phyloP scores from a whole-genome alignment of 1,140 invertebrate genomes.

The Atta cephalotes region DNA sequence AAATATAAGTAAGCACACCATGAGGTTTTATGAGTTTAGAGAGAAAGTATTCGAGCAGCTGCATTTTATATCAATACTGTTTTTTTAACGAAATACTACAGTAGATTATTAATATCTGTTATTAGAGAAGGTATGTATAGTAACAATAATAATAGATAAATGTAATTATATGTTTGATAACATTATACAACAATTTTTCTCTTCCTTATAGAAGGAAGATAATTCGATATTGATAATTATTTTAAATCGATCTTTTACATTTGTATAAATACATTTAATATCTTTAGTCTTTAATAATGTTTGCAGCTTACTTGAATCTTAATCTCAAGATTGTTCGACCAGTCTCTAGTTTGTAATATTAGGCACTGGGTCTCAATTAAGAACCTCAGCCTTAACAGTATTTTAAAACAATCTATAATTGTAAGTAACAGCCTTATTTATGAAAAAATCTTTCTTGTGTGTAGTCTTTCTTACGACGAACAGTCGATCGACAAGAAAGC shows the following conservation, averaged over 20 bases:
- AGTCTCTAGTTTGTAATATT: constrained; percentile 58
- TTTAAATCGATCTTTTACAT: not conserved
- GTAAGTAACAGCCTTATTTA: constrained; percentile 52
- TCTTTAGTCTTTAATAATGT: constrained; percentile 4
- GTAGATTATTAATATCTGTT: not conserved
- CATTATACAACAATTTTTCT: constrained; percentile 5
- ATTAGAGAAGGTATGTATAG: not conserved
- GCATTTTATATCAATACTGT: constrained; percentile 10
- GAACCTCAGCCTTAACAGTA: constrained; percentile 54
- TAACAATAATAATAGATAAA: not conserved
- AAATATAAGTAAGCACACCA: constrained; percentile 56
- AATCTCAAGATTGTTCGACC: constrained; percentile 52
- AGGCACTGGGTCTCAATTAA: constrained; percentile 57
- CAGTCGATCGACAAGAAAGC: not conserved
- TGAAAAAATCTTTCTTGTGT: constrained; percentile 20
- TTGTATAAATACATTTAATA: constrained; percentile 3
- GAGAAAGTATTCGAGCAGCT: constrained; percentile 34
- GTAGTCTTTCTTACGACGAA: not conserved
- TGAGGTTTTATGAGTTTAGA: constrained; percentile 49
- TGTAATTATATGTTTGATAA: not conserved
- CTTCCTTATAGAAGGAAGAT: not conserved
- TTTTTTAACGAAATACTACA: not conserved
- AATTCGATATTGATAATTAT: not conserved
- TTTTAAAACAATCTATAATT: constrained; percentile 46
- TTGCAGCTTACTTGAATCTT: constrained; percentile 35